phyloP scores from a whole-genome alignment of 2,113 vertebrate species.

The Triplophysa rosa region DNA sequence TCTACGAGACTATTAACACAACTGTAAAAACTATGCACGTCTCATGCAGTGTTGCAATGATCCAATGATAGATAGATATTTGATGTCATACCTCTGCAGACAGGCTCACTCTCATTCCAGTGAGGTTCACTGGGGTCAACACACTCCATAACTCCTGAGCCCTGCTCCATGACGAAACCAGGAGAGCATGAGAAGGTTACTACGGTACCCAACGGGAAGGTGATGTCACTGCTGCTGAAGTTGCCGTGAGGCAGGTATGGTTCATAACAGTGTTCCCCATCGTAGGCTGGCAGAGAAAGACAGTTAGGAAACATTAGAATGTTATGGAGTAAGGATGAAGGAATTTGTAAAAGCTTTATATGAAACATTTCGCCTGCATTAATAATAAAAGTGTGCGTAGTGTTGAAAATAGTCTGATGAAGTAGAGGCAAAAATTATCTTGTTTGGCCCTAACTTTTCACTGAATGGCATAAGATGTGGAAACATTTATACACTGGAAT shows the following conservation, averaged over 20 bases:
- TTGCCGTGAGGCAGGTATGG: slow-evolving; percentile 90
- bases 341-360: background rate
- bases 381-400: background rate
- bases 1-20: too few species aligned
- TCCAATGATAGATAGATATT: too few species aligned
- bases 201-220: slow-evolving; percentile 81
- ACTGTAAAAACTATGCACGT: too few species aligned
- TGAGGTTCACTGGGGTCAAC: slow-evolving; percentile 85
- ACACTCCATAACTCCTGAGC: slow-evolving; percentile 85
- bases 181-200: slow-evolving; percentile 85
- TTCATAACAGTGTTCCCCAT: slow-evolving; percentile 89
- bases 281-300: slow-evolving; percentile 75
- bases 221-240: slow-evolving; percentile 86
- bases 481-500: too few species aligned
- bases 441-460: too few species aligned
- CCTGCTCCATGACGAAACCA: slow-evolving; percentile 89
- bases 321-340: background rate
- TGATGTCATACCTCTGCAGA: slow-evolving; percentile 79
- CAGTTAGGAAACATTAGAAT: background rate
- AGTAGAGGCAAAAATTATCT: background rate
- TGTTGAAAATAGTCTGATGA: background rate
- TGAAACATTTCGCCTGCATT: background rate
- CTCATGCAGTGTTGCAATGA: too few species aligned
- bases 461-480: too few species aligned
- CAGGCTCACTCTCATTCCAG: slow-evolving; percentile 91